A percentile compares a stretch with the other conserved stretches of the same genome.
phyloP scores from a whole-genome alignment of 2,888 invertebrate species.

The Phortica okadai region DNA sequence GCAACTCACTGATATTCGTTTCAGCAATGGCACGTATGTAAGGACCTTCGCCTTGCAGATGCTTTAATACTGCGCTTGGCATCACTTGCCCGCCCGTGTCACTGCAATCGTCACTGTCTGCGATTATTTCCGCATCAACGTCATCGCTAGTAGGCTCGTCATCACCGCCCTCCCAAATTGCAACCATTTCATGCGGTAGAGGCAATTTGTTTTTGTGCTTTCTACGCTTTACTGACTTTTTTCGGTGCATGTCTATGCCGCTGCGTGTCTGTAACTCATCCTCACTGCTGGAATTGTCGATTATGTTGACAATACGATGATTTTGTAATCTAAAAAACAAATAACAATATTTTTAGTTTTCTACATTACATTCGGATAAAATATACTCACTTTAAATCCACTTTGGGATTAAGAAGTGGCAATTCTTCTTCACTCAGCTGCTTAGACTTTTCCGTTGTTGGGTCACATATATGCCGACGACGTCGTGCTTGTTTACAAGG shows the following conservation, averaged over 20 bases:
- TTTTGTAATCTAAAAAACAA: slow-evolving; percentile 62
- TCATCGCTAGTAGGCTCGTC: slow-evolving; percentile 70
- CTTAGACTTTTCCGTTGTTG: slow-evolving; percentile 67
- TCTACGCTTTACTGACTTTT: slow-evolving; percentile 73
- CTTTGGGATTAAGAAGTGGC: slow-evolving; percentile 59
- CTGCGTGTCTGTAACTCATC: slow-evolving; percentile 72
- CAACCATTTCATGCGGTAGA: slow-evolving; percentile 78
- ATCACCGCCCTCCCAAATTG: slow-evolving; percentile 80
- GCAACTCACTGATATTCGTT: slow-evolving; percentile 74
- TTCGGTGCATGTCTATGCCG: slow-evolving; percentile 70
- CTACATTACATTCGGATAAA: neutral
- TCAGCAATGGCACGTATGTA: slow-evolving; percentile 77
- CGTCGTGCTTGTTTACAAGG: slow-evolving; percentile 78
- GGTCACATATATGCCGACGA: slow-evolving; percentile 74
- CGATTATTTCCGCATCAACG: slow-evolving; percentile 73
- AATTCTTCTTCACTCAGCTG: slow-evolving; percentile 63
- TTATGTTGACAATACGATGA: slow-evolving; percentile 74
- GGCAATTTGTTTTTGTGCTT: slow-evolving; percentile 73
- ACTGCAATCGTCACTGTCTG: slow-evolving; percentile 76
- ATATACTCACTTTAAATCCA: slow-evolving; percentile 67
- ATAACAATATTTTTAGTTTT: neutral
- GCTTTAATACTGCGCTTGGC: slow-evolving; percentile 75
- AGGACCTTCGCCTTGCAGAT: slow-evolving; percentile 78
- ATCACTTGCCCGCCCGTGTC: slow-evolving; percentile 74
- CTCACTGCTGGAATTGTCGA: slow-evolving; percentile 75